Percentiles rank a stretch among this genome's conserved stretches.
Evolutionary conservation across 2,797 vertebrate species (phyloP).

Genomic region (Iguana delicatissima): DNA sequence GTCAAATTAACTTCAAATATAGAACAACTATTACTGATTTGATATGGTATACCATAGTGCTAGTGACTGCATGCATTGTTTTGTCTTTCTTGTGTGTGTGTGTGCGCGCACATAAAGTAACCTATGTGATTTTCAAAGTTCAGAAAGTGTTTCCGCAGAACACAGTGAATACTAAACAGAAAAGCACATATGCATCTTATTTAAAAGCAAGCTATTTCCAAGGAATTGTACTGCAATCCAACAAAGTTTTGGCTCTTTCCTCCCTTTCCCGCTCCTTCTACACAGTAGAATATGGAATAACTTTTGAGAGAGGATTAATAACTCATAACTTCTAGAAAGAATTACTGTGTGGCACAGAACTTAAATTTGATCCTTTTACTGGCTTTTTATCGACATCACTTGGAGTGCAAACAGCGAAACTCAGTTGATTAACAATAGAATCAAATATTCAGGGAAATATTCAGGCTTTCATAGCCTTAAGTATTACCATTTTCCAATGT

Average conservation of each 20-base stretch:
- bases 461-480: slow-evolving; percentile 35
- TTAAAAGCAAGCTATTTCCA: slow-evolving; percentile 75
- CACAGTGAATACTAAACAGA: slow-evolving; percentile 66
- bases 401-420: slow-evolving; percentile 42
- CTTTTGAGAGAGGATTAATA: slow-evolving; percentile 65
- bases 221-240: slow-evolving; percentile 59
- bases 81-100: slow-evolving; percentile 51
- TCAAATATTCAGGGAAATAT: slow-evolving; percentile 29
- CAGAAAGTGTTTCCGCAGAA: slow-evolving; percentile 62
- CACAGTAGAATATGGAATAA: slow-evolving; percentile 57
- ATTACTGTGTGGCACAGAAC: slow-evolving; percentile 48
- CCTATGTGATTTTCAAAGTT: slow-evolving; percentile 72
- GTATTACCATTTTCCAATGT: neutral
- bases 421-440: slow-evolving; percentile 17
- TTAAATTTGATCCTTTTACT: neutral
- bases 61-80: slow-evolving; percentile 62
- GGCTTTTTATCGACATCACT: slow-evolving; percentile 10
- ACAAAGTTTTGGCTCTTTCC: slow-evolving; percentile 53
- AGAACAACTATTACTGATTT: slow-evolving; percentile 79
- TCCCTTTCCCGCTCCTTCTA: slow-evolving; percentile 40
- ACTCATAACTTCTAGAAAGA: slow-evolving; percentile 54
- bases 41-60: slow-evolving; percentile 68
- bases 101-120: slow-evolving; percentile 50
- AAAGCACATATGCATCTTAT: slow-evolving; percentile 75
- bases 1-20: slow-evolving; percentile 85